Percentiles rank a stretch among this genome's conserved stretches.
Evolutionary conservation across 2,113 vertebrate species (phyloP).

Genomic region (Bubo bubo): DNA sequence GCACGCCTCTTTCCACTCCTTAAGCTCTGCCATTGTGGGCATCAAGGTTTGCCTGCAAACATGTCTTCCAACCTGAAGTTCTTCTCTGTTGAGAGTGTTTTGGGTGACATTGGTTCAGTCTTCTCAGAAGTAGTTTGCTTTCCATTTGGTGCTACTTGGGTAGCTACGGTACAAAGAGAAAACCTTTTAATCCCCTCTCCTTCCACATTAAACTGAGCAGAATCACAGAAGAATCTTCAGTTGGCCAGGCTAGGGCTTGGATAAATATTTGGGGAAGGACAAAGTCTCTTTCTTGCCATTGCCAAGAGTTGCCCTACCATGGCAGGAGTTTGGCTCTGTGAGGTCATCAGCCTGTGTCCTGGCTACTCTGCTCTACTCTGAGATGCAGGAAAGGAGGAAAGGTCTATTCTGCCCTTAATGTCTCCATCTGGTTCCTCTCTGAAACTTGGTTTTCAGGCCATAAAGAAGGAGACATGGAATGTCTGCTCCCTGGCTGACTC

Average conservation of each 20-base stretch:
- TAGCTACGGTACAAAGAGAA: neutral
- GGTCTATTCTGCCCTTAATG: neutral
- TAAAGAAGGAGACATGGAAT: neutral
- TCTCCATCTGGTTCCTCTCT: neutral
- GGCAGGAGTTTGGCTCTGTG: fast-evolving
- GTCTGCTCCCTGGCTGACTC: neutral
- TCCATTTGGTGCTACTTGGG: neutral
- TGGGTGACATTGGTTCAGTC: neutral
- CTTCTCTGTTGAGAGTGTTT: neutral
- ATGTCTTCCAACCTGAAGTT: neutral
- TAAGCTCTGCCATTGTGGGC: neutral
- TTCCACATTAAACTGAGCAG: neutral
- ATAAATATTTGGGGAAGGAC: neutral
- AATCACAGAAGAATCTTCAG: neutral
- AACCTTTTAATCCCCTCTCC: neutral
- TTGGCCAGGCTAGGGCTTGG: neutral
- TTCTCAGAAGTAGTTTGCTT: neutral
- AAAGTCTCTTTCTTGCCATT: neutral
- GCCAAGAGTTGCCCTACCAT: neutral
- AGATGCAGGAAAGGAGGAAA: neutral
- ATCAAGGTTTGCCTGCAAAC: neutral
- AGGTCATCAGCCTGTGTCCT: neutral
- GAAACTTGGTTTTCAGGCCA: neutral
- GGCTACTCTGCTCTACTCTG: neutral
- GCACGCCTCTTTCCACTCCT: neutral